Evolutionary conservation across 2,797 vertebrate genomes (phyloP).

Genomic region (Pipistrellus kuhlii): DNA sequence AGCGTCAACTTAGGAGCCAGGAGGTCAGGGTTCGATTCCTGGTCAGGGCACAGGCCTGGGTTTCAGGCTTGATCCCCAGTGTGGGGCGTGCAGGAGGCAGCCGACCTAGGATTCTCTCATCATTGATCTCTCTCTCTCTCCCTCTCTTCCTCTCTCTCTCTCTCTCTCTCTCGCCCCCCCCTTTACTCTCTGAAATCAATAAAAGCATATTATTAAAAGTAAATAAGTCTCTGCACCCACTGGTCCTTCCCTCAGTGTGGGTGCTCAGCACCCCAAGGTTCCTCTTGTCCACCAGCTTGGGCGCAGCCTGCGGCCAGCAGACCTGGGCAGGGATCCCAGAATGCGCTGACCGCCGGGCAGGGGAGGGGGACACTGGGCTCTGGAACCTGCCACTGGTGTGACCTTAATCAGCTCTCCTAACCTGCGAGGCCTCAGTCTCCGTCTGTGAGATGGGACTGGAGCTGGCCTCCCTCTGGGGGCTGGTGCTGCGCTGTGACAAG

Average conservation of each 20-base stretch:
- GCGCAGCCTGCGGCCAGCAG: background rate
- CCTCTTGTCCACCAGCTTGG: background rate
- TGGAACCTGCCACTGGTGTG: background rate
- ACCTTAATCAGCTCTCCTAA: background rate
- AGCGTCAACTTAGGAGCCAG: too few relatives aligned
- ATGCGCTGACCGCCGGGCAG: background rate
- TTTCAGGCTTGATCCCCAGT: too few relatives aligned
- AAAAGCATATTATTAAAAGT: too few relatives aligned
- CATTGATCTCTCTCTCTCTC: too few relatives aligned
- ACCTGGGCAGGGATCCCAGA: background rate
- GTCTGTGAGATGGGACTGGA: background rate
- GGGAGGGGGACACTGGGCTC: background rate
- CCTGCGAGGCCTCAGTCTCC: conserved; percentile 48
- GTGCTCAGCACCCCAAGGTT: background rate
- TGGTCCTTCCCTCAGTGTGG: background rate
- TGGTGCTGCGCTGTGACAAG: background rate
- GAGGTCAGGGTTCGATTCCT: too few relatives aligned
- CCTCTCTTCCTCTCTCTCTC: too few relatives aligned
- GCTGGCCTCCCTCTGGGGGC: background rate
- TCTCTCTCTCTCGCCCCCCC: too few relatives aligned
- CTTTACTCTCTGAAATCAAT: too few relatives aligned
- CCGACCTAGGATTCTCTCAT: too few relatives aligned
- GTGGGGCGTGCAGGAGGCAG: too few relatives aligned
- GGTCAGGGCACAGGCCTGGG: too few relatives aligned
- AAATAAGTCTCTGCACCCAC: background rate